Base-by-base conservation (phyloP, 2,113 vertebrate species). In the Fregetta grallaria region DNA sequence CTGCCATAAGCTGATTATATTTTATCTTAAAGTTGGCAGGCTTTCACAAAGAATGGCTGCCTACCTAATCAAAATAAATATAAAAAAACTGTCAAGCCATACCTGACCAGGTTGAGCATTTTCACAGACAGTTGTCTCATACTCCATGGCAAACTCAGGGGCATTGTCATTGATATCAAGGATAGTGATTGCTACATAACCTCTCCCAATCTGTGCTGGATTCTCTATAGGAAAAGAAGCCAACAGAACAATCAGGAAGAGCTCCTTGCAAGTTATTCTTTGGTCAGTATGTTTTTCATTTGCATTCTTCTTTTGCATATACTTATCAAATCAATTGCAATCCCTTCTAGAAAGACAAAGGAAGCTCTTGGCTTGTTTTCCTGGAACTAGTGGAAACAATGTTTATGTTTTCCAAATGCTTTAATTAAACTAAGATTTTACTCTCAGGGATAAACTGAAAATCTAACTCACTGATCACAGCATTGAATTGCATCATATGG, bases 81-180 rank as follows among this genome's bases (percentile, higher is more conserved):
- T 13, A 29, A 38, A 45, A 47, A 80, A 27, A 7, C 5, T 25
- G 34, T 77, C 23, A 87, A 63, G 21, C 20, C 94, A 92, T 94
- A 99, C 99, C 99, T 99, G 98, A 84, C 99, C 99, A 18, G 99
- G 97, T 53, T 97, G 96, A 84, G 99, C 97, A 61, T 99, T 99
- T 97, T 99, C 99, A 97, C 99, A 99, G 9, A 99, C 98, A 6
- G 98, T 98, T 59, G 99, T 99, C 92, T 99, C 99, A 47, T 99
- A 99, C 63, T 99, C 99, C 79, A 98, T 99, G 86, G 99, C 99
- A 86, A 99, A 99, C 73, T 99, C 98, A 1, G 99, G 99, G 15
- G 99, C 99, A 3, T 99, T 99, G 95, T 99, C 99, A 58, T 99
- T 99, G 76, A 99, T 98, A 94, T 99, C 99, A 91, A 98, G 98